Conservation (phyloP, 2,113 vertebrate genomes). For the Ranitomeya variabilis region DNA sequence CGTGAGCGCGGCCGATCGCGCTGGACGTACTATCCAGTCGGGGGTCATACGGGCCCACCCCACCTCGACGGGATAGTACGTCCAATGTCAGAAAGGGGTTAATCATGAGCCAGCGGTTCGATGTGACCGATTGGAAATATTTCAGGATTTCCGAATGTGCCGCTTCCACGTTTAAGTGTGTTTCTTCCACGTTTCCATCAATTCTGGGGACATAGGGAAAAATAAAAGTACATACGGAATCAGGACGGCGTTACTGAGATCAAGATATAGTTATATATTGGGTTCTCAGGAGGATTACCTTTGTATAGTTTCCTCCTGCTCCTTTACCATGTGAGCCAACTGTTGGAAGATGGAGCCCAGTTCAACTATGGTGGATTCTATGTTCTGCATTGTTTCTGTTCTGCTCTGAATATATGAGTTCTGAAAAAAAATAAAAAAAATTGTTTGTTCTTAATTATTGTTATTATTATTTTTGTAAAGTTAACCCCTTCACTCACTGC, state of each 20-base stretch:
- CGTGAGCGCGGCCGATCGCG: no score
- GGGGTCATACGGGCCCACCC: no score
- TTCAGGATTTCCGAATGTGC: conserved; percentile 92
- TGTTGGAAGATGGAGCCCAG: conserved; percentile 93
- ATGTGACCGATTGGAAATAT: conserved; percentile 93
- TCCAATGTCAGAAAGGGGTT: no score
- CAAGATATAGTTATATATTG: background rate
- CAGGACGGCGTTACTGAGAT: background rate
- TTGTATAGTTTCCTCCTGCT: conserved; percentile 90
- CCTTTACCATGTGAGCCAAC: conserved; percentile 92
- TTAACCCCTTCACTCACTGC: background rate
- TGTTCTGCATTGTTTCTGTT: conserved; percentile 92
- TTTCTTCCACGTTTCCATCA: conserved; percentile 88
- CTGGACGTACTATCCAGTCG: no score
- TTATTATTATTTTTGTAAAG: no score
- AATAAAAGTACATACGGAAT: no score
- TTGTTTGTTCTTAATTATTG: no score
- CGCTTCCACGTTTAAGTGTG: conserved; percentile 87
- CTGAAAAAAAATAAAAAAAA: conserved; percentile 66
- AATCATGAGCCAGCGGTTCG: conserved; percentile 85
- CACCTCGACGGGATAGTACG: no score
- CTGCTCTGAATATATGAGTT: conserved; percentile 92
- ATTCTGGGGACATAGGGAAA: conserved; percentile 72
- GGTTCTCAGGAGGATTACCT: conserved; percentile 71
- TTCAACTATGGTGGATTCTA: conserved; percentile 91